Percentiles rank a stretch among this genome's conserved stretches.
Evolutionary conservation across 2,797 vertebrate species (phyloP).

Genomic region (Geotrypetes seraphini): DNA sequence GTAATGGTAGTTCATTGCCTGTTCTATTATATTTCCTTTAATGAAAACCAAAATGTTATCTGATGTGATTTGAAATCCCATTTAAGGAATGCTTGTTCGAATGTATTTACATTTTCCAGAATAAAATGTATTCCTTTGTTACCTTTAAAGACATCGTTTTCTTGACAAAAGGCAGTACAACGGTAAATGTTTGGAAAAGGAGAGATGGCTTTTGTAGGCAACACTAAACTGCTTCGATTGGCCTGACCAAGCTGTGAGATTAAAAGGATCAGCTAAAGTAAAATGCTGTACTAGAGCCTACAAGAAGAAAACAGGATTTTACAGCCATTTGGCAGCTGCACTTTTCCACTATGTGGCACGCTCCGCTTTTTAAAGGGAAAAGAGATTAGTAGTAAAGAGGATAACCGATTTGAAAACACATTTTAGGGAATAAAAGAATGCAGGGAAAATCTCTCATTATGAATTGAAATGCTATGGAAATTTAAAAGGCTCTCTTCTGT

Average conservation of each 20-base stretch:
- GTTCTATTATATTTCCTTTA: no score
- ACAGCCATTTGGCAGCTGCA: slow-evolving; percentile 11
- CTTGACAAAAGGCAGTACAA: slow-evolving; percentile 29
- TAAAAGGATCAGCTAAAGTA: slow-evolving; percentile 25
- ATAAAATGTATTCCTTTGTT: no score
- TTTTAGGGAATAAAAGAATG: slow-evolving; percentile 19
- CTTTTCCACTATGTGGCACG: slow-evolving; percentile 3
- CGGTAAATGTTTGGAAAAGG: slow-evolving; percentile 21
- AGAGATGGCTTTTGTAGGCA: slow-evolving; percentile 33
- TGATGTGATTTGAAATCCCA: no score
- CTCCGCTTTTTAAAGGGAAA: slow-evolving; percentile 9
- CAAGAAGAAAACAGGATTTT: slow-evolving; percentile 24
- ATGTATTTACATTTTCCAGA: no score
- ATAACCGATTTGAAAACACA: slow-evolving; percentile 14
- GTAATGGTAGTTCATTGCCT: no score
- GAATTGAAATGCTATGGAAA: no score
- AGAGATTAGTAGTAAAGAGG: slow-evolving; percentile 16
- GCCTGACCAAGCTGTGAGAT: slow-evolving; percentile 14
- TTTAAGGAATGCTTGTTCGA: no score
- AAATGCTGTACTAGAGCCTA: slow-evolving; percentile 28
- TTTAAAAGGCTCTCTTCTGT: slow-evolving; percentile 32
- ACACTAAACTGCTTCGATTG: slow-evolving; percentile 31
- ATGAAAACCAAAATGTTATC: no score
- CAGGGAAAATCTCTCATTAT: slow-evolving; percentile 33
- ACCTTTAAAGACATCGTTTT: no score